Percentiles rank a stretch among this genome's conserved stretches.
Evolutionary conservation across 2,113 vertebrate genomes (phyloP).

Genomic region (Vicugna pacos): DNA sequence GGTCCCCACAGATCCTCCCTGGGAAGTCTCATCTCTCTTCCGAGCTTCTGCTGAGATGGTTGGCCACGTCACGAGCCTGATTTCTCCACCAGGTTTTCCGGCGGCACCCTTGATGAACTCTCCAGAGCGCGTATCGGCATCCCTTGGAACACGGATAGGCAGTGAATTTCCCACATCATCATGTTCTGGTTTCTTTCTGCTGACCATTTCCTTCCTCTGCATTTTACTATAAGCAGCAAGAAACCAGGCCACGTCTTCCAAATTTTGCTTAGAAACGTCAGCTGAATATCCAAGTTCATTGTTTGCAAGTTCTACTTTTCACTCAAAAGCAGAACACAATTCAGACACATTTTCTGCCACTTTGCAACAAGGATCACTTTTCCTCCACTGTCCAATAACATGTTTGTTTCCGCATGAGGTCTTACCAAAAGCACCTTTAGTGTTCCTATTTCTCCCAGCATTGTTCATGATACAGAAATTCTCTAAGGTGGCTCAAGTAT

Average conservation of each 20-base stretch:
- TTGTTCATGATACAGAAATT: not conserved
- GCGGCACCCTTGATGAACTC: not conserved
- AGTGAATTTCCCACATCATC: not conserved
- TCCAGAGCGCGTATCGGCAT: not conserved
- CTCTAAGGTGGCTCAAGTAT: not conserved
- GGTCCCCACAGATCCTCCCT: not conserved
- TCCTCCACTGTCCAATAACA: not conserved
- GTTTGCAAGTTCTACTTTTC: not conserved
- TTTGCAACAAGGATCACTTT: not conserved
- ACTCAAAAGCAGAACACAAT: not conserved
- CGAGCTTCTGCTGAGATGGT: not conserved
- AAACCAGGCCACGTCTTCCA: not conserved
- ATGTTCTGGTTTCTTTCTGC: not conserved
- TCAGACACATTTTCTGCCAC: not conserved
- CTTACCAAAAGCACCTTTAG: not conserved
- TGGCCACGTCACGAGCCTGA: not conserved
- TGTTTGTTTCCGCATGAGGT: not conserved
- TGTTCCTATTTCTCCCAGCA: not conserved
- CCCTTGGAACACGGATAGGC: not conserved
- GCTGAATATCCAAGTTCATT: not conserved
- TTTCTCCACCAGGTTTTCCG: not conserved
- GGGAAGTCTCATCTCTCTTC: not conserved
- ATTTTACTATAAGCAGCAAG: not conserved
- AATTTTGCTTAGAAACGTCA: not conserved
- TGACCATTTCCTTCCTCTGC: not conserved